Conservation (phyloP, 2,113 vertebrate genomes). For the Nesogale talazaci region DNA sequence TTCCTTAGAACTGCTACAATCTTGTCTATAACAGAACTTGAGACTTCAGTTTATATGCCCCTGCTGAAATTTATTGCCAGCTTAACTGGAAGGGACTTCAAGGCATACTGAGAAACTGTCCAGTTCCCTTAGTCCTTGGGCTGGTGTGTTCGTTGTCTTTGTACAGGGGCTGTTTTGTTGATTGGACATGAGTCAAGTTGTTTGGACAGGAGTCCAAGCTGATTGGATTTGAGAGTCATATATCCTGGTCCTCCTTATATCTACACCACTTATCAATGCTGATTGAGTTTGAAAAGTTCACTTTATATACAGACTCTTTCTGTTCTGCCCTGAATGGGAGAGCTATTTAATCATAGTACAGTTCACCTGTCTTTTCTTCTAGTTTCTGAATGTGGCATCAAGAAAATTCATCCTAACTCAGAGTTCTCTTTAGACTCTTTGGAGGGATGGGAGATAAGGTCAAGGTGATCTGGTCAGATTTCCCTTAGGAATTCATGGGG, state of each 20-base stretch:
- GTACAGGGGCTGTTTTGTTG: neutral
- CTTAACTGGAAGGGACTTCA: neutral
- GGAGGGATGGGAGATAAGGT: neutral
- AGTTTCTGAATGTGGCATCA: neutral
- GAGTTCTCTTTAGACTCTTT: neutral
- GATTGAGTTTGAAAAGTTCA: conserved; percentile 17
- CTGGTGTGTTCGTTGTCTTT: neutral
- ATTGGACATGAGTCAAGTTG: too few species aligned
- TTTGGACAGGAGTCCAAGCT: neutral
- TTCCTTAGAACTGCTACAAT: neutral
- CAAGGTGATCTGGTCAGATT: neutral
- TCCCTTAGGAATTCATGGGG: neutral
- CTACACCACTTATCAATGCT: neutral
- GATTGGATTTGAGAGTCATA: neutral
- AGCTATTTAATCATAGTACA: neutral
- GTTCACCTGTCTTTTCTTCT: neutral
- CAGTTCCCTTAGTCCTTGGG: neutral
- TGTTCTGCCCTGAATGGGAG: neutral
- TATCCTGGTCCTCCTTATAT: neutral
- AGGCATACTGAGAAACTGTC: neutral
- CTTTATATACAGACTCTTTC: neutral
- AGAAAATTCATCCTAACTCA: neutral
- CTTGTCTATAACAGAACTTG: neutral
- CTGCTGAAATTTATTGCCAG: neutral
- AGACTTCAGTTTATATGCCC: neutral